Percentiles rank a stretch among this genome's conserved stretches.
Conservation (phyloP, 2,888 invertebrate species). For the Luffia ferchaultella region DNA sequence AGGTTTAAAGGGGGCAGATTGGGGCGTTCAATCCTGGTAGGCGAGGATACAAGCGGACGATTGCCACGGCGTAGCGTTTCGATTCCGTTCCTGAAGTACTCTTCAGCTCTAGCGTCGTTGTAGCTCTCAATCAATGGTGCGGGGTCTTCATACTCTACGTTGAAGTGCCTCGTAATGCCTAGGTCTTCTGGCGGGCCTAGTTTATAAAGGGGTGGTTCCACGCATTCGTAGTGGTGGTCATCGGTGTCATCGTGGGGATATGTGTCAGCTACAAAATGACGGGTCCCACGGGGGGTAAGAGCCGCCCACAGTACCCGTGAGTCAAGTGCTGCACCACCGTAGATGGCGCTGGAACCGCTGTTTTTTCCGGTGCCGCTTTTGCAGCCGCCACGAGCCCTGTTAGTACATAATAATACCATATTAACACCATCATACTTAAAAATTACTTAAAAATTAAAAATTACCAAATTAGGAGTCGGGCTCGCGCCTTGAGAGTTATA, state of each 20-base stretch:
- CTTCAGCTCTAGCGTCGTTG: slow-evolving; percentile 54
- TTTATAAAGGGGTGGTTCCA: slow-evolving; percentile 66
- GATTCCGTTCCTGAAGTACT: slow-evolving; percentile 51
- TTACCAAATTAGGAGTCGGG: too few species aligned
- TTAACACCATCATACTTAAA: too few species aligned
- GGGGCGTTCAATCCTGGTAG: slow-evolving; percentile 83
- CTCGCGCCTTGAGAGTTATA: too few species aligned
- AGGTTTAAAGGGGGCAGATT: slow-evolving; percentile 82
- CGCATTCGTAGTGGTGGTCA: slow-evolving; percentile 76
- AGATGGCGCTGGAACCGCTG: slow-evolving; percentile 51
- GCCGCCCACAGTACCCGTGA: slow-evolving; percentile 84
- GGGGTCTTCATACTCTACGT: slow-evolving; percentile 84
- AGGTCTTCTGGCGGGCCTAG: slow-evolving; percentile 55
- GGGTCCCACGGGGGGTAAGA: slow-evolving; percentile 81
- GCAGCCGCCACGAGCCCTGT: slow-evolving; percentile 58
- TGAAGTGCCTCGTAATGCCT: slow-evolving; percentile 77
- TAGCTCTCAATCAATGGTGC: slow-evolving; percentile 79
- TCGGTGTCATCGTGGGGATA: slow-evolving; percentile 70
- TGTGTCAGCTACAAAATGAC: slow-evolving; percentile 77
- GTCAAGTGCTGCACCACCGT: slow-evolving; percentile 65
- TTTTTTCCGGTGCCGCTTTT: slow-evolving; percentile 62
- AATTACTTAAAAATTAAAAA: too few species aligned
- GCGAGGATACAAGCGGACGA: slow-evolving; percentile 79
- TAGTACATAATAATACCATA: too few species aligned
- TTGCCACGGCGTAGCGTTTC: slow-evolving; percentile 54